A percentile compares a stretch with the other conserved stretches of the same genome.
These are phyloP conservation scores for Papilio dardanus DNA, from an alignment of 1,140 invertebrate species.

Conservation along the genomic window DNA sequence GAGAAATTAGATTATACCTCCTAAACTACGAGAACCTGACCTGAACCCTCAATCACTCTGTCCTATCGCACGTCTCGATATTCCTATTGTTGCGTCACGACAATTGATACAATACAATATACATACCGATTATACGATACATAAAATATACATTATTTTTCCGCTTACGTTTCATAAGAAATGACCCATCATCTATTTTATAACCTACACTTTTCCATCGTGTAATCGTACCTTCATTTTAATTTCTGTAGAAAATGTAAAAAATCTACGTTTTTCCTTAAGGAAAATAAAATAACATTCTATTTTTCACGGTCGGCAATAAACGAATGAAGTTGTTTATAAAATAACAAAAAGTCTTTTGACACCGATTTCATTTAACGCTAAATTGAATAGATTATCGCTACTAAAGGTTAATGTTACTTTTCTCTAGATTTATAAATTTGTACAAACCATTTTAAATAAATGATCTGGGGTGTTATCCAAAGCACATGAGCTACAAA, in stretches of 20 bases:
- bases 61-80: background rate
- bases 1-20: constrained; percentile 73
- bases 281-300: background rate
- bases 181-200: background rate
- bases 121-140: background rate
- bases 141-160: background rate
- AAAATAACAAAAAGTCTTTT: background rate
- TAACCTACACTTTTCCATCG: background rate
- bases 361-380: background rate
- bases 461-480: no score
- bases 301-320: background rate
- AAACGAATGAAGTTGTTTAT: background rate
- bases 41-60: constrained; percentile 48
- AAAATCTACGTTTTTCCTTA: background rate
- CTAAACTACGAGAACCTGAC: constrained; percentile 64
- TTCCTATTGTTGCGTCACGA: background rate
- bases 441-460: background rate
- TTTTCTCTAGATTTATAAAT: background rate
- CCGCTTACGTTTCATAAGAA: background rate
- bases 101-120: background rate
- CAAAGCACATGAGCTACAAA: no score
- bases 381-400: background rate
- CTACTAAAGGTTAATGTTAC: background rate
- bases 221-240: background rate
- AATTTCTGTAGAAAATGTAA: background rate